Evolutionary conservation across 2,888 invertebrate genomes (phyloP).

Genomic region (Fissipunctia ypsillon): DNA sequence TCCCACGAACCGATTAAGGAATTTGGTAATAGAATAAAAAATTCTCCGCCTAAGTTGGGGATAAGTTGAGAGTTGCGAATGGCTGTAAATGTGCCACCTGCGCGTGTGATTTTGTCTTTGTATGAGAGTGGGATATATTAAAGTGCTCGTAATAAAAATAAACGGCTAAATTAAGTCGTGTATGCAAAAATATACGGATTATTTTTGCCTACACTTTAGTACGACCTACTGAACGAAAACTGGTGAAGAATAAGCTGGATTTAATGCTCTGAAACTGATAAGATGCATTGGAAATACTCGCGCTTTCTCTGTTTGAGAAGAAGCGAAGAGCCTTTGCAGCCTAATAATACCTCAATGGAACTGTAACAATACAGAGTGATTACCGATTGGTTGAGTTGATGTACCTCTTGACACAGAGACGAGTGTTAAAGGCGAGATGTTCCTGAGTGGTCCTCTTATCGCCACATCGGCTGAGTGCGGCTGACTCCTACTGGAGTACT

Average conservation of each 20-base stretch:
- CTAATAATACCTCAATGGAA: not conserved
- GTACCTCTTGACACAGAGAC: conserved; percentile 5
- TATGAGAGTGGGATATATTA: conserved; percentile 24
- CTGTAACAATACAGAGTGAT: conserved; percentile 21
- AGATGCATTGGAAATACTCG: not conserved
- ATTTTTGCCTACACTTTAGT: not conserved
- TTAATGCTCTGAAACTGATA: not conserved
- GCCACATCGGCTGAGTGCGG: conserved; percentile 32
- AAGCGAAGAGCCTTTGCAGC: not conserved
- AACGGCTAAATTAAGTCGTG: not conserved
- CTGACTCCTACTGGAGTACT: conserved; percentile 16
- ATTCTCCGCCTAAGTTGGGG: conserved; percentile 57
- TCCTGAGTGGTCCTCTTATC: conserved; percentile 10
- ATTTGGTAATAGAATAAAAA: conserved; percentile 74
- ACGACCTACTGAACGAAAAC: not conserved
- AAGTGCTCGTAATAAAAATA: not conserved
- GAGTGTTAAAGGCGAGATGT: conserved; percentile 19
- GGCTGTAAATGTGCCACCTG: conserved; percentile 40
- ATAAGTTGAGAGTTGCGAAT: conserved; percentile 50
- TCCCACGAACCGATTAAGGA: conserved; percentile 67
- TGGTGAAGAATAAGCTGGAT: not conserved
- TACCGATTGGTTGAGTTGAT: not conserved
- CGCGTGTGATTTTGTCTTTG: conserved; percentile 34
- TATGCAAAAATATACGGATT: not conserved
- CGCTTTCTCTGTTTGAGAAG: not conserved